Percentiles rank a stretch among this genome's conserved stretches.
Conservation (phyloP, 2,888 invertebrate genomes). For the Bellardia bayeri region DNA sequence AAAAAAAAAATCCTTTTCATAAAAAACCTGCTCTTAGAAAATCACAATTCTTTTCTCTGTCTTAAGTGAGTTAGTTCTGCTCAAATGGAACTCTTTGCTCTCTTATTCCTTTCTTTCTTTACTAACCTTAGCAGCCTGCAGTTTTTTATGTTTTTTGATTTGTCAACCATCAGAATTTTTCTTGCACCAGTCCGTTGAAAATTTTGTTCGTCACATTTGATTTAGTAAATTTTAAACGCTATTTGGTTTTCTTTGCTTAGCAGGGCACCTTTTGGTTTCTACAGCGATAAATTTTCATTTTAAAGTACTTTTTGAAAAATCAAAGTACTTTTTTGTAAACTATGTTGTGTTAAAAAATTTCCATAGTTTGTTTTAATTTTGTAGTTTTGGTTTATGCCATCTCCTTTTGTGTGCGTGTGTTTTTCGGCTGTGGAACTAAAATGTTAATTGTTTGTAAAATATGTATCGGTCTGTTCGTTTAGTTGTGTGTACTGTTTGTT, state of each 20-base stretch:
- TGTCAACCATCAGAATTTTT: conserved; percentile 41
- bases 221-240: conserved; percentile 78
- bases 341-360: conserved; percentile 24
- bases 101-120: conserved; percentile 14
- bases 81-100: conserved; percentile 65
- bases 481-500: conserved; percentile 38
- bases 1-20: not conserved
- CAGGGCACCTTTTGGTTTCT: not conserved
- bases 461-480: conserved; percentile 61
- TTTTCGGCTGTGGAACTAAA: conserved; percentile 55
- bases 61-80: conserved; percentile 51
- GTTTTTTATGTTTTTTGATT: conserved; percentile 3
- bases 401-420: not conserved
- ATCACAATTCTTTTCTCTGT: not conserved
- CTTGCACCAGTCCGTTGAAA: conserved; percentile 81
- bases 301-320: not conserved
- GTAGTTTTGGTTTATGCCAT: not conserved
- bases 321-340: not conserved
- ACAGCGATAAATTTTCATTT: not conserved
- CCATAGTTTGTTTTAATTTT: not conserved
- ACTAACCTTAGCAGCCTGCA: conserved; percentile 28
- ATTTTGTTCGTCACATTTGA: conserved; percentile 82
- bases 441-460: conserved; percentile 78
- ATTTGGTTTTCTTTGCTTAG: conserved; percentile 19
- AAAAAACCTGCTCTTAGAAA: too few species aligned